Conservation (phyloP, 2,113 vertebrate species). For the Chaetodon trifascialis region DNA sequence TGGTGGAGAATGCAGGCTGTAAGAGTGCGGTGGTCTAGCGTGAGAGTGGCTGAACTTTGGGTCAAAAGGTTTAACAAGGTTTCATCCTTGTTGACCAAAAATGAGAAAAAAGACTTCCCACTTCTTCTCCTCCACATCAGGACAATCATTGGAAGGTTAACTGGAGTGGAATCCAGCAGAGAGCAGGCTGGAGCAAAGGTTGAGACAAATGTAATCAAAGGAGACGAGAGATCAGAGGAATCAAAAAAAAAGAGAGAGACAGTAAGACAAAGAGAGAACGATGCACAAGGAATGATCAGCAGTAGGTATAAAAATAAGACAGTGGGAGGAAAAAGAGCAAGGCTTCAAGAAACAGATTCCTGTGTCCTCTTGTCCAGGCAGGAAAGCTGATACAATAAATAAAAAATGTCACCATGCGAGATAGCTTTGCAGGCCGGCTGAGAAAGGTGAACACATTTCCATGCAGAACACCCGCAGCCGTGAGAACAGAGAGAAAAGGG, state of each 20-base stretch:
- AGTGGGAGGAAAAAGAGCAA: slow-evolving; percentile 18
- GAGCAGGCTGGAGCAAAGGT: slow-evolving; percentile 47
- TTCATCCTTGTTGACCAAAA: slow-evolving; percentile 29
- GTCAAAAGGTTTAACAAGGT: slow-evolving; percentile 28
- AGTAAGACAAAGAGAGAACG: background rate
- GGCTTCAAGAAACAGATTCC: background rate
- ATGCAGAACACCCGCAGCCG: slow-evolving; percentile 70
- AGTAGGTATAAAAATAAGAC: background rate
- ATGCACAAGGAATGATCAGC: slow-evolving; percentile 16
- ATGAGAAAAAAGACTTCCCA: slow-evolving; percentile 4
- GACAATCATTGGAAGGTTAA: slow-evolving; percentile 49
- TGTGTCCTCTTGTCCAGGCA: slow-evolving; percentile 40
- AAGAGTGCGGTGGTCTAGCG: background rate
- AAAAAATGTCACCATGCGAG: slow-evolving; percentile 55
- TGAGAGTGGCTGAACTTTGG: background rate
- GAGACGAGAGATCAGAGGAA: slow-evolving; percentile 42
- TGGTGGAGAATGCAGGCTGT: background rate
- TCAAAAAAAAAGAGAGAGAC: slow-evolving; percentile 3
- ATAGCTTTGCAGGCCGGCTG: slow-evolving; percentile 58
- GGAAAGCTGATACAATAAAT: slow-evolving; percentile 61
- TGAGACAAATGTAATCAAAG: slow-evolving; percentile 49
- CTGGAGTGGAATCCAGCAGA: slow-evolving; percentile 40
- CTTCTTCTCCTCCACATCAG: background rate
- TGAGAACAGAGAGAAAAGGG: slow-evolving; percentile 59
- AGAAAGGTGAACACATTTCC: slow-evolving; percentile 69